Evolutionary conservation across 2,113 vertebrate genomes (phyloP).

Genomic region (Hypanus sabinus): DNA sequence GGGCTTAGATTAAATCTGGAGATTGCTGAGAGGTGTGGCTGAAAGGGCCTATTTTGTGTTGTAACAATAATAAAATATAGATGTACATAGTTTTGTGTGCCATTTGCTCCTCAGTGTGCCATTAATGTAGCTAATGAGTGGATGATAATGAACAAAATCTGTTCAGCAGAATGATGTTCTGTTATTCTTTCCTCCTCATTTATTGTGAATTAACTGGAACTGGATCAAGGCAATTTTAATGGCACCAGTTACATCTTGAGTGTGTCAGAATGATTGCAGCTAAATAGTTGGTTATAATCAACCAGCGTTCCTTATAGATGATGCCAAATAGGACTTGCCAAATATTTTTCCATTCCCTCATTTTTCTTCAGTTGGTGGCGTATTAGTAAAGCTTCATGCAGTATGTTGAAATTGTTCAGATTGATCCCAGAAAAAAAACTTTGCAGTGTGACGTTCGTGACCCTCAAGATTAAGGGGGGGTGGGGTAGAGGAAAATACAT

Average conservation of each 20-base stretch:
- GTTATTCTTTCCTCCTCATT: conserved; percentile 16
- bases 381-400: not conserved
- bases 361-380: not conserved
- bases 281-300: not conserved
- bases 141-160: not conserved
- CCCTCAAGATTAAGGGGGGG: not conserved
- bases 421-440: not conserved
- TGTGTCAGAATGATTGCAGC: not conserved
- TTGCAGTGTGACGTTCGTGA: not conserved
- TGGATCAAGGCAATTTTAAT: conserved; percentile 31
- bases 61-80: too few species aligned
- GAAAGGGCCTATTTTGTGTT: too few species aligned
- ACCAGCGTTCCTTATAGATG: not conserved
- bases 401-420: not conserved
- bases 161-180: not conserved
- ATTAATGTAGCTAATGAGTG: not conserved
- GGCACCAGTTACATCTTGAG: not conserved
- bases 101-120: not conserved
- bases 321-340: not conserved
- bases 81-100: not conserved
- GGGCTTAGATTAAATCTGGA: too few species aligned
- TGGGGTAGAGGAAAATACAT: too few species aligned
- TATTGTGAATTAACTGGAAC: conserved; percentile 23
- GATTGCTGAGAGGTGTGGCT: too few species aligned
- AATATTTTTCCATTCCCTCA: not conserved